A percentile compares a stretch with the other conserved stretches of the same genome.
These are phyloP conservation scores for Triops cancriformis DNA, from an alignment of 1,140 invertebrate species.

Conservation along the genomic window DNA sequence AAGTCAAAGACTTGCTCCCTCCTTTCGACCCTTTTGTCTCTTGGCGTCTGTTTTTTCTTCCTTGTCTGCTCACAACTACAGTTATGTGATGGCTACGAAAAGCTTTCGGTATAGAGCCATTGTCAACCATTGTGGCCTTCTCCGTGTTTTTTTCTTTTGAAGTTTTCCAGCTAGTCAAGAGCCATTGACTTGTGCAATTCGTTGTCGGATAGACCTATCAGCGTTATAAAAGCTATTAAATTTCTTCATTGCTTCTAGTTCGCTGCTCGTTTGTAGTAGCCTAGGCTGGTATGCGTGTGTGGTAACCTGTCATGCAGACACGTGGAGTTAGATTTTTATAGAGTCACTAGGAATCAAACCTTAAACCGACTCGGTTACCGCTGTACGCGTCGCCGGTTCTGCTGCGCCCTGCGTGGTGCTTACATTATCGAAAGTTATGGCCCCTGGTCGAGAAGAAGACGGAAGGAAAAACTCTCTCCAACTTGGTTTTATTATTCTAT, in stretches of 20 bases:
- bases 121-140: not conserved
- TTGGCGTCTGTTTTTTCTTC: conserved; percentile 3
- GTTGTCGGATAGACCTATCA: not conserved
- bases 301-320: not conserved
- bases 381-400: not conserved
- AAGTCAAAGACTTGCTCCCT: conserved; percentile 4
- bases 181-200: not conserved
- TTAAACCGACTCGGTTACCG: not conserved
- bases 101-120: not conserved
- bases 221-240: not conserved
- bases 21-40: not conserved
- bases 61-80: conserved; percentile 1
- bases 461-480: too few relatives aligned
- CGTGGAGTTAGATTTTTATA: not conserved
- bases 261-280: not conserved
- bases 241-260: not conserved
- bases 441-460: too few relatives aligned
- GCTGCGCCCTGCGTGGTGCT: not conserved
- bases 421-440: not conserved
- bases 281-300: not conserved
- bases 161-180: not conserved
- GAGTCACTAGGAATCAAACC: not conserved
- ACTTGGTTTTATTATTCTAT: too few relatives aligned
- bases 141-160: not conserved
- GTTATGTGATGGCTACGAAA: not conserved